Conservation (phyloP, 2,888 invertebrate species). For the Lasioglossum leucozonium region DNA sequence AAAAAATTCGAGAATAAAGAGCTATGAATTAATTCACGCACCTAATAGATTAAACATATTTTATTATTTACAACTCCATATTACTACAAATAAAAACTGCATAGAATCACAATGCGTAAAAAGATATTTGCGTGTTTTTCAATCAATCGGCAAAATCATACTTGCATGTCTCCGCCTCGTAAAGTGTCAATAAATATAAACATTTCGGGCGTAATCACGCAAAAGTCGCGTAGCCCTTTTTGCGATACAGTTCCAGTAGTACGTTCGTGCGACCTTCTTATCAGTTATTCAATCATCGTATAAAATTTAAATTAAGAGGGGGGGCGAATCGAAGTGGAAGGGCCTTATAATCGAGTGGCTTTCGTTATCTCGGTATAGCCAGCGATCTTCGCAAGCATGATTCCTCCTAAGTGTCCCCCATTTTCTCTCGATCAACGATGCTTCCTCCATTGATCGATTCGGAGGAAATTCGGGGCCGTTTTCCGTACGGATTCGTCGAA, state of each 20-base stretch:
- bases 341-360: background rate
- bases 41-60: background rate
- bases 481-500: slow-evolving; percentile 17
- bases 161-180: background rate
- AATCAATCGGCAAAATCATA: background rate
- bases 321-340: background rate
- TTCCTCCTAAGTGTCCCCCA: background rate
- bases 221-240: background rate
- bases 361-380: background rate
- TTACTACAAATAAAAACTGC: background rate
- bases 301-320: slow-evolving; percentile 11
- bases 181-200: background rate
- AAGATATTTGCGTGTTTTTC: background rate
- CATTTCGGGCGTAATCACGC: background rate
- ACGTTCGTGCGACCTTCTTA: background rate
- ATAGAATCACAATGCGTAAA: background rate
- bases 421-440: background rate
- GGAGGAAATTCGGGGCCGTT: slow-evolving; percentile 20
- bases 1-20: background rate
- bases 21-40: background rate
- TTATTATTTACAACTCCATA: background rate
- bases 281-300: background rate
- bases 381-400: slow-evolving; percentile 6
- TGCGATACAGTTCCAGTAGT: background rate
- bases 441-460: background rate